Evolutionary conservation across 1,140 invertebrate species (phyloP).

Genomic region (Micrasema minimum): DNA sequence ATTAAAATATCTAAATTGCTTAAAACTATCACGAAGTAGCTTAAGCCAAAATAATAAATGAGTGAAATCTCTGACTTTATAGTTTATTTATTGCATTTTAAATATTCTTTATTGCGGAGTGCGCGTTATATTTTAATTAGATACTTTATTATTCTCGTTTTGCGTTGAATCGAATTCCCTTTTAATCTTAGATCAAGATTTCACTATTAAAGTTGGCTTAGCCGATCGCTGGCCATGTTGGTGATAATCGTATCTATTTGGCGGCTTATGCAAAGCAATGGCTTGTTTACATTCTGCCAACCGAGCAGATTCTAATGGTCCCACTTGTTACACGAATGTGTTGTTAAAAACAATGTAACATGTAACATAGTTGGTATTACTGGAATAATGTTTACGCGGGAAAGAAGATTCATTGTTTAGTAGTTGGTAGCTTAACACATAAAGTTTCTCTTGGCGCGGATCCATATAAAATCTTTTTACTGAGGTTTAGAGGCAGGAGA

Average conservation of each 20-base stretch:
- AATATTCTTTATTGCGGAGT: neutral
- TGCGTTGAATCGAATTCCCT: conserved; percentile 12
- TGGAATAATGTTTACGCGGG: too few species aligned
- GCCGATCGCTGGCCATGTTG: neutral
- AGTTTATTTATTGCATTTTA: too few species aligned
- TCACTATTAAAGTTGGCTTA: neutral
- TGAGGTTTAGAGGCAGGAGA: too few species aligned
- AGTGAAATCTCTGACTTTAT: too few species aligned
- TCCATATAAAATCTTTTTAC: too few species aligned
- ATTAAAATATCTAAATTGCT: too few species aligned
- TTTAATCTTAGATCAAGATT: conserved; percentile 11
- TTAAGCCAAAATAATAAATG: too few species aligned
- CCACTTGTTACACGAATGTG: neutral
- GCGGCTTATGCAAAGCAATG: conserved; percentile 9
- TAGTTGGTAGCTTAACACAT: neutral
- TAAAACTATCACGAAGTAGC: too few species aligned
- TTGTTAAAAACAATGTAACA: neutral
- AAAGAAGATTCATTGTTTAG: too few species aligned
- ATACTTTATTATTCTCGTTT: neutral
- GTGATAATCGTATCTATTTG: conserved; percentile 2
- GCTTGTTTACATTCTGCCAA: conserved; percentile 1
- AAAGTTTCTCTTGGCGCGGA: neutral
- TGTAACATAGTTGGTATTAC: neutral
- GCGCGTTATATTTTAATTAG: conserved; percentile 6
- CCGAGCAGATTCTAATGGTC: conserved; percentile 1